Percentiles rank a stretch among this genome's conserved stretches.
Conservation (phyloP, 2,888 invertebrate species). For the Dorcus parallelipipedus region DNA sequence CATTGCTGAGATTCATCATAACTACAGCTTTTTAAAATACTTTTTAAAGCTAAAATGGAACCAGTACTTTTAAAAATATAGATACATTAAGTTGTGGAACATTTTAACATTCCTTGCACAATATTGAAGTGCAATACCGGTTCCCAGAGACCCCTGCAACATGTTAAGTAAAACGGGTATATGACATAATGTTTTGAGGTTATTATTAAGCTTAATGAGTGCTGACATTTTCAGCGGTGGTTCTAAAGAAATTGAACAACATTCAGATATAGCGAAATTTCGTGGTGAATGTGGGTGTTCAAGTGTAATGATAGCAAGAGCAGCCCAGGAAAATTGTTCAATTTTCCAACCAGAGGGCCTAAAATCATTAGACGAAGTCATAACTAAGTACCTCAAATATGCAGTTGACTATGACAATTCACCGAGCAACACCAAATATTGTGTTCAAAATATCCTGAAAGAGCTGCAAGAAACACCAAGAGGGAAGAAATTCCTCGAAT, state of each 20-base stretch:
- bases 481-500: constrained; percentile 77
- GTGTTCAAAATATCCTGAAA: constrained; percentile 89
- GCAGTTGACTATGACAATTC: constrained; percentile 89
- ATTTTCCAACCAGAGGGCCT: constrained; percentile 80
- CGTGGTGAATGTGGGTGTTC: constrained; percentile 71
- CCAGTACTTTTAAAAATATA: no score
- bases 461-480: constrained; percentile 82
- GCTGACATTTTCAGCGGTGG: constrained; percentile 71
- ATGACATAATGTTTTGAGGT: no score
- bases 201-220: neutral
- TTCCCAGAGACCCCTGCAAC: no score
- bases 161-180: no score
- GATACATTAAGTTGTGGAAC: no score
- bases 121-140: no score
- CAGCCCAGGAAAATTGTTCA: constrained; percentile 92
- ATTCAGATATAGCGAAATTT: constrained; percentile 77
- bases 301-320: constrained; percentile 93
- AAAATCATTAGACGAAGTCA: constrained; percentile 77
- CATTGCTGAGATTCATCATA: no score
- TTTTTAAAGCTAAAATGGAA: no score
- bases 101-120: no score
- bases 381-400: constrained; percentile 73
- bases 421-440: constrained; percentile 91
- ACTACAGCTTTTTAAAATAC: no score
- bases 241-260: constrained; percentile 76